Evolutionary conservation across 2,797 vertebrate genomes (phyloP), one percentile per base, ranked within the genome.

Genomic region (Mormyrus hasselquistii): DNA sequence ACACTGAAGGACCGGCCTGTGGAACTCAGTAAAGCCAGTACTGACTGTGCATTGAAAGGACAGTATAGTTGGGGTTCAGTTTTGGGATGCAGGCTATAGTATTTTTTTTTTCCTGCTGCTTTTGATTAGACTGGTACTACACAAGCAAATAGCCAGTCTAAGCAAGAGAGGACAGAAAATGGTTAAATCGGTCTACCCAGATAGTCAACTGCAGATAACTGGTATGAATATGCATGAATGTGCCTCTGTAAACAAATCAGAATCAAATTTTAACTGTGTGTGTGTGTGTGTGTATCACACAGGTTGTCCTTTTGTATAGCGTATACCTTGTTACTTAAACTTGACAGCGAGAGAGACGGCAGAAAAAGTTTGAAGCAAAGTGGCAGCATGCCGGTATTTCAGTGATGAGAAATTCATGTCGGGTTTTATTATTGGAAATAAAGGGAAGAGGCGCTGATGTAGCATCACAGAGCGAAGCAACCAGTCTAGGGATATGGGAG

Each of bases 71-170:
- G 76, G 76, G 38, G 59, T 59, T 34, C 19, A 50, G 25, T 90
- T 84, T 38, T 86, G 62, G 44, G 50, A 90, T 34, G 52, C 34
- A 57, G 82, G 86, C 12, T 55, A 12, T 57, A 87, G 7, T 87
- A n/a, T 16, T 29, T 29, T 93, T 89, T 93, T 93, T 92, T 92
- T 89, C 25, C 93, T 93, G 94, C 94, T 93, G 92, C 90, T 89
- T 87, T 65, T 87, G n/a, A 89, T 14, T 34, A 16, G 59, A 89
- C 59, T 44, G 53, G 47, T 34, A 87, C 47, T 10, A 12, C n/a
- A 49, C 34, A 50, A 65, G 69, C 9, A n/a, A 44, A 65, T 34
- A 38, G 47, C 44, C 29, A 82, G 52, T 50, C 25, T 9, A 14
- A 52, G 55, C 19, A 85, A 38, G 47, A 86, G 57, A 69, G 47